Percentiles rank a stretch among this genome's conserved stretches.
These are phyloP conservation scores for Gallinago stenura DNA, from an alignment of 2,797 vertebrate genomes.

Conservation along the genomic window DNA sequence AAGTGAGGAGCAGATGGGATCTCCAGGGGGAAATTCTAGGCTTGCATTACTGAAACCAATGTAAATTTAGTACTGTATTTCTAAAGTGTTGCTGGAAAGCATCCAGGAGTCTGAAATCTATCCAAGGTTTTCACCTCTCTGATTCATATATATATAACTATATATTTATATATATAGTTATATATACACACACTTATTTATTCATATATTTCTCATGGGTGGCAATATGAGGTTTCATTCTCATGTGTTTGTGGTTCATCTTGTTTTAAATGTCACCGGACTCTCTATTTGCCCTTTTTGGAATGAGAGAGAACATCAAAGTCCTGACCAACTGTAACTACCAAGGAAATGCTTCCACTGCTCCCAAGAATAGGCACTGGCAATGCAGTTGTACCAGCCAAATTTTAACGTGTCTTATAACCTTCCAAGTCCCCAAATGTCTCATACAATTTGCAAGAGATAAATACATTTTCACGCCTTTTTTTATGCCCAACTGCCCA, in stretches of 20 bases:
- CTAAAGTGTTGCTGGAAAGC: constrained; percentile 43
- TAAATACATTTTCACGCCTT: neutral
- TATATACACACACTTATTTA: neutral
- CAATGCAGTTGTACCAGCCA: neutral
- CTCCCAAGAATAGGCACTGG: neutral
- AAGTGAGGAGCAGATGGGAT: constrained; percentile 71
- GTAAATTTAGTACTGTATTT: constrained; percentile 67
- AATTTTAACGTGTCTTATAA: neutral
- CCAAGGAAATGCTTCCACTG: neutral
- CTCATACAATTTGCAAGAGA: neutral
- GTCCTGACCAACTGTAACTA: neutral
- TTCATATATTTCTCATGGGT: neutral
- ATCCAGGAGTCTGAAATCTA: constrained; percentile 48
- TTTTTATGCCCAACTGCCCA: neutral
- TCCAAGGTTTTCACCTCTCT: constrained; percentile 66
- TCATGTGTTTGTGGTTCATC: neutral
- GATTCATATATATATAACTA: neutral
- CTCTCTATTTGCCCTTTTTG: neutral
- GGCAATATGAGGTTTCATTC: neutral
- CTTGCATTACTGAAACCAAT: constrained; percentile 47
- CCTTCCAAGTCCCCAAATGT: neutral
- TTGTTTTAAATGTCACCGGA: neutral
- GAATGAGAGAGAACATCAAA: neutral
- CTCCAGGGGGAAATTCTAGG: constrained; percentile 54
- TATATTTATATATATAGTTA: neutral